Percentiles rank a stretch among this genome's conserved stretches.
Conservation (phyloP, 2,113 vertebrate species). For the Pipa parva region DNA sequence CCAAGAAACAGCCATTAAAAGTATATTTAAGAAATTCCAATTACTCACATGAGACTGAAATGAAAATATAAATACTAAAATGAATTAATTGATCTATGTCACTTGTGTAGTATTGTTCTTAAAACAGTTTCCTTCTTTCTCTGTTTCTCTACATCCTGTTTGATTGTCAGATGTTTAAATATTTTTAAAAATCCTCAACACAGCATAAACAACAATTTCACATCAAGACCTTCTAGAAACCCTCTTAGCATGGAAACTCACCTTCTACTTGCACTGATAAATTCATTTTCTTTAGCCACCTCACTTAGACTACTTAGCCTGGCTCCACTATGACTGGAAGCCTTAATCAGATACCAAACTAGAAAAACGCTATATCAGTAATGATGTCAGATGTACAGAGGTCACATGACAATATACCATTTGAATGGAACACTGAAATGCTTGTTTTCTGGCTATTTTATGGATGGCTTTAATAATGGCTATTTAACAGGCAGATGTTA, state of each 20-base stretch:
- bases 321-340: conserved; percentile 67
- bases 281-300: conserved; percentile 65
- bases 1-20: no score
- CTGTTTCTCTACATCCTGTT: no score
- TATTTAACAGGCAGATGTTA: conserved; percentile 57
- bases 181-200: conserved; percentile 47
- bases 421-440: conserved; percentile 61
- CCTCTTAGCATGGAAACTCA: conserved; percentile 51
- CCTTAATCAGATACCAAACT: conserved; percentile 65
- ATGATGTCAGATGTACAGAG: conserved; percentile 68
- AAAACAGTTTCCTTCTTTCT: not conserved
- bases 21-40: no score
- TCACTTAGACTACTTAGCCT: conserved; percentile 60
- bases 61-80: not conserved
- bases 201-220: conserved; percentile 46
- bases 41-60: no score
- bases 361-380: conserved; percentile 59
- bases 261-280: conserved; percentile 60
- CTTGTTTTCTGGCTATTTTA: conserved; percentile 66
- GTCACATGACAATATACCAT: conserved; percentile 56
- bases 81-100: not conserved
- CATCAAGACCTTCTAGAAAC: conserved; percentile 46
- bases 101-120: not conserved
- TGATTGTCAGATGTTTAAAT: conserved; percentile 33
- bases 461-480: conserved; percentile 65